phyloP scores from a whole-genome alignment of 2,113 vertebrate species.

The Lophius piscatorius region DNA sequence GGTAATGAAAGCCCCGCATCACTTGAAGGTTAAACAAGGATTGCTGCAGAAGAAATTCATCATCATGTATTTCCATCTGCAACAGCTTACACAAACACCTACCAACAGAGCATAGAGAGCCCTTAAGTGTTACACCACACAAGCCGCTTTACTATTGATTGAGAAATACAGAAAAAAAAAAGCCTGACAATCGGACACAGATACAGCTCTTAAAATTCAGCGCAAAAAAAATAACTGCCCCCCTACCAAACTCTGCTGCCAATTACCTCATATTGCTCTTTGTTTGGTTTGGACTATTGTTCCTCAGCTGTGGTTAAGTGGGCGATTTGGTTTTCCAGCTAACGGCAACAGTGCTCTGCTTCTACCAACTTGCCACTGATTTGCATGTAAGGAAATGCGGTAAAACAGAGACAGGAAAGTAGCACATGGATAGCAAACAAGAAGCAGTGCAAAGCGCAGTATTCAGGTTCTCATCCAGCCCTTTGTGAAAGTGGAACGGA shows the following conservation, averaged over 20 bases:
- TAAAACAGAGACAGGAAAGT: constrained; percentile 44
- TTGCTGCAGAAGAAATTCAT: constrained; percentile 23
- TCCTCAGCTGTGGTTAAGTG: constrained; percentile 71
- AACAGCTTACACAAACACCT: constrained; percentile 32
- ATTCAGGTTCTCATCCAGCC: constrained; percentile 74
- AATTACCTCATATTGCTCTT: constrained; percentile 71
- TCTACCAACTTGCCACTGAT: constrained; percentile 51
- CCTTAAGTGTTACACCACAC: constrained; percentile 31
- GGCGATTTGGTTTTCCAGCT: constrained; percentile 69
- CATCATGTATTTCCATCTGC: constrained; percentile 25
- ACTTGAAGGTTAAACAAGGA: constrained; percentile 25
- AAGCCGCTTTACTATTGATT: constrained; percentile 51
- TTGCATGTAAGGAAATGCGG: constrained; percentile 67
- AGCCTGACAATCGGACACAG: constrained; percentile 43
- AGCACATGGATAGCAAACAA: constrained; percentile 62
- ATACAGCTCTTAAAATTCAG: constrained; percentile 35
- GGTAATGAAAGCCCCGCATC: constrained; percentile 7
- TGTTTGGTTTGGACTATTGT: constrained; percentile 70
- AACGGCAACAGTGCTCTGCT: constrained; percentile 49
- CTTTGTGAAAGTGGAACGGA: constrained; percentile 82
- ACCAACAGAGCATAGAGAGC: constrained; percentile 20
- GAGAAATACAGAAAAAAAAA: constrained; percentile 34
- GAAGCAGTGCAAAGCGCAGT: constrained; percentile 49
- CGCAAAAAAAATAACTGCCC: constrained; percentile 46
- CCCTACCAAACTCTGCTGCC: constrained; percentile 51